Evolutionary conservation across 2,888 invertebrate species (phyloP), one percentile per base, ranked within the genome.

Genomic region (Andrena hattorfiana): DNA sequence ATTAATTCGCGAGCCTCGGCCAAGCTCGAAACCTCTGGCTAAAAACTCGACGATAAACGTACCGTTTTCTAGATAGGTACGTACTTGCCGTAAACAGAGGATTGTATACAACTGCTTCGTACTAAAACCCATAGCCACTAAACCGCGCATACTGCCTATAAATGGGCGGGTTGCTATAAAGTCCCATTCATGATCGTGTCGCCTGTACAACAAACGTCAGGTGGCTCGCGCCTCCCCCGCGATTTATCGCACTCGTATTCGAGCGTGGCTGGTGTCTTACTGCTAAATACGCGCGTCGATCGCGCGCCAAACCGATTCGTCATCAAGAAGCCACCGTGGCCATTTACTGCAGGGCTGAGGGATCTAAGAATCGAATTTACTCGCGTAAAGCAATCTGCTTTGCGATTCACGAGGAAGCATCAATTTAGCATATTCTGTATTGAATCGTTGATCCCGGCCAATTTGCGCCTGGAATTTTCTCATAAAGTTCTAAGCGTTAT

Each of bases 181-280:
- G 87, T 90, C 87, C 87, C 91, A 91, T 91, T 91, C 90, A 91
- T 91, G 91, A 91, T 92, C 89, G 87, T 87, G 86, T 83, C 86
- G 79, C 77, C 83, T 81, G 85, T 87, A 87, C 84, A 88, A 86
- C 88, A 81, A 87, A 87, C 84, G 83, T 83, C 85, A 84, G 83
- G 83, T 85, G 90, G 83, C 81, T 88, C 81, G 87, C 85, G 87
- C 87, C 89, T 84, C 87, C 85, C 79, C 78, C 85, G 85, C 85
- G 84, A 83, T 88, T 88, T 88, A 90, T 89, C 86, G 80, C 84
- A 64, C 70, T 81, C 64, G 60, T 77, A 66, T 79, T 85, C 77
- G 68, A 70, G 56, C 69, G 51, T 68, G 69, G 59, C 78, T 77
- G 66, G 77, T 73, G 72, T 20, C 74, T 81, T 88, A 76, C 81